Evolutionary conservation across 2,113 vertebrate species (phyloP), one percentile per base, ranked within the genome.

Genomic region (Neolamprologus cancellatus): DNA sequence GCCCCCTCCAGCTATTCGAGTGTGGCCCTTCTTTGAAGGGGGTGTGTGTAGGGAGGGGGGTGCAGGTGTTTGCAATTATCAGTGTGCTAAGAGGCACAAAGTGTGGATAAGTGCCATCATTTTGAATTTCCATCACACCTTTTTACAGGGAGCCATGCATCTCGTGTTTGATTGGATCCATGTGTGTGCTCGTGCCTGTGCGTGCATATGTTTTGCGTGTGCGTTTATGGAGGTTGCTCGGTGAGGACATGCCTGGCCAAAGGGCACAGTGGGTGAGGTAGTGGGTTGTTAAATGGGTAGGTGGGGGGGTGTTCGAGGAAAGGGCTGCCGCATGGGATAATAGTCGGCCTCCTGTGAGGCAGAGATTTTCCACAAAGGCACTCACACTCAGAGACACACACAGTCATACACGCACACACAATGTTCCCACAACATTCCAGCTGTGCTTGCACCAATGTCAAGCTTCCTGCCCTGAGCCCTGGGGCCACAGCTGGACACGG

Each of bases 41-140:
- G 81, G 93, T 81, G 86, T 79, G 85, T 84, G 81, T 54, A 76
- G 55, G 79, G 85, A 23, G 78, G 91, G 91, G 88, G 85, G 91
- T 92, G 92, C 96, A 97, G 95, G 94, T 97, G 96, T 96, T 96
- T 96, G 95, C 94, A 96, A 96, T 97, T 96, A 96, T 93, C 94
- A 94, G 93, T 94, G 91, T 52, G 94, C 96, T 96, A 96, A 96
- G 94, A 96, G 96, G 96, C 96, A 96, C 95, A 96, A 96, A 93
- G 95, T 96, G 95, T 95, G 95, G 95, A 95, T 96, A 95, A 96
- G 95, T 95, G 95, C 94, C 94, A 96, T 96, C 95, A 94, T 95
- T 96, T 94, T 92, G 93, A 95, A 96, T 97, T 96, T 96, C 95
- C 95, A 96, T 96, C 95, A 95, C 96, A 96, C 95, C 96, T 96